Evolutionary conservation across 1,140 invertebrate species (phyloP), one percentile per base, ranked within the genome.

Genomic region (Brachionus asplanchnoidis): DNA sequence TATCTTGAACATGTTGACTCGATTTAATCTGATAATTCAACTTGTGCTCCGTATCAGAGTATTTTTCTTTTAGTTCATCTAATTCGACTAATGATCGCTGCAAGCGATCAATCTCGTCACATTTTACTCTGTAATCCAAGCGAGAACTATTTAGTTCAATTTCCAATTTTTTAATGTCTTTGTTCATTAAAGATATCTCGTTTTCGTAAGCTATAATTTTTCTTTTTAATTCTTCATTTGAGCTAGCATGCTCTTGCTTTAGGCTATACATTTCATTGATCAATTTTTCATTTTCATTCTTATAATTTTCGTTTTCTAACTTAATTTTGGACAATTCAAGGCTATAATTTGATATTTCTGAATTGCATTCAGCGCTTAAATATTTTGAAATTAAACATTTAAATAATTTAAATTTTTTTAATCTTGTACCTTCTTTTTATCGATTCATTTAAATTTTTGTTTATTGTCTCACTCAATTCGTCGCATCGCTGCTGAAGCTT

Each of bases 261-360:
- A 28, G 23, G 0, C 26, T 17, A 77, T 50, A 77, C 12, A 77
- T 77, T 77, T 77, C 73, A 23, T 77, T 77, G 26, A 77, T 23
- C 26, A 77, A 23, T 12, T 50, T 46, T 23, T 77, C 73, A 77
- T 77, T 77, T 50, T 77, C 73, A 23, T 77, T 77, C 26, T 50
- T 77, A 23, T 77, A 77, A 50, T 77, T 77, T 50, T 77, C 73
- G n/a, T 46, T 36, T 77, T 77, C 73, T 20, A 77, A 8, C 4
- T 77, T 77, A 14, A 26, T 36, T 77, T 77, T 77, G 3, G 73
- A 50, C 9, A 77, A 46, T 46, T 77, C 42, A 26, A 77, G 26
- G 42, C 9, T 77, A 12, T 14, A 77, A 50, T 46, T 77, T 14
- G 40, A 20, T 28, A 77, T 50, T 77, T 77, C 73, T 3, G 42